phyloP scores from a whole-genome alignment of 2,797 vertebrate genomes.

The Lepidocolaptes lacrymiger region DNA sequence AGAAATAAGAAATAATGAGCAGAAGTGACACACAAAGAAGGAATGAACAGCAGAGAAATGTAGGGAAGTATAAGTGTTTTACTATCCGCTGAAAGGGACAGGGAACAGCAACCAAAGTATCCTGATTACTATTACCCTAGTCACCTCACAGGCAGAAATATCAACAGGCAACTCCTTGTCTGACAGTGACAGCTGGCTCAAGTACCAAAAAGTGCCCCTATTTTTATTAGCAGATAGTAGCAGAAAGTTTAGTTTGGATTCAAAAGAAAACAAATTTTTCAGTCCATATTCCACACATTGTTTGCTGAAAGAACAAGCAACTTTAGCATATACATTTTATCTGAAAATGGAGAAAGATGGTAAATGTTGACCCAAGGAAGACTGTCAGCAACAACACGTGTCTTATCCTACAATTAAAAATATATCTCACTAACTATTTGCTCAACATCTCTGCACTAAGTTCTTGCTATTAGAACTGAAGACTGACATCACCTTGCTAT shows the following conservation, averaged over 20 bases:
- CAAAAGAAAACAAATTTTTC: background rate
- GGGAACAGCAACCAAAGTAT: background rate
- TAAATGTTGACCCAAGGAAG: background rate
- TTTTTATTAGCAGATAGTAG: constrained; percentile 48
- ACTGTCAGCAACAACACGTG: background rate
- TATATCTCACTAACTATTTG: background rate
- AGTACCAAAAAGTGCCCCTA: constrained; percentile 55
- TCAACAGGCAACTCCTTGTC: constrained; percentile 15
- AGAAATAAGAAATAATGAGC: background rate
- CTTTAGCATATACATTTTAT: background rate
- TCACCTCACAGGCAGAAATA: constrained; percentile 12
- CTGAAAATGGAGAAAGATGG: background rate
- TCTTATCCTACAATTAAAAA: background rate
- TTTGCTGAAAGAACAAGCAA: background rate
- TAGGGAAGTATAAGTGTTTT: background rate
- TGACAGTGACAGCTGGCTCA: constrained; percentile 68
- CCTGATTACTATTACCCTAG: background rate
- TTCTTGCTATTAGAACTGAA: background rate
- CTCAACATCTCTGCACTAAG: background rate
- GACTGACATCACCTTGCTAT: background rate
- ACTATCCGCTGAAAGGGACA: background rate
- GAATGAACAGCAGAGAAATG: background rate
- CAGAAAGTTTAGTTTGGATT: constrained; percentile 45
- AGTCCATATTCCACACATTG: background rate
- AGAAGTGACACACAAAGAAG: background rate